Evolutionary conservation across 2,113 vertebrate species (phyloP), one percentile per base, ranked within the genome.

Genomic region (Calyptommatus sinebrachiatus): DNA sequence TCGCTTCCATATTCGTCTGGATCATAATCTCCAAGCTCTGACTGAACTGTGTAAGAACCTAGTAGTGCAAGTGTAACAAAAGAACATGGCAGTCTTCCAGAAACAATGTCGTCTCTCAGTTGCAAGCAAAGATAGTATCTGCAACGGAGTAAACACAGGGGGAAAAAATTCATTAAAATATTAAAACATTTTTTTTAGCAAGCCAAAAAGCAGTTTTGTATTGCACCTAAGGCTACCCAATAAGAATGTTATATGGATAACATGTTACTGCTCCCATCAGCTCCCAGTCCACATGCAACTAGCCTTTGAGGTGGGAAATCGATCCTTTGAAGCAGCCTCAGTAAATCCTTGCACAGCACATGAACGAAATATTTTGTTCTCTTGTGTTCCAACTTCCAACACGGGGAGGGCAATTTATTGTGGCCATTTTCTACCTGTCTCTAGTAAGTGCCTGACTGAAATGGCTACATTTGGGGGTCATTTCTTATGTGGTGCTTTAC

Each of bases 81-180:
- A 0, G 98, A 99, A 91, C 98, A 99, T 48, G 98, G 98, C 85
- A 99, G 94, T 31, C 98, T 96, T 1, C 98, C 98, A 0, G 97
- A 99, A 35, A 98, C 96, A 0, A 99, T 97, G 79, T 99, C 98
- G 53, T 99, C 97, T 67, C 98, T 92, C 84, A 99, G 91, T 89
- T 99, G 98, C 83, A 99, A 93, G 91, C 97, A 99, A 91, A 99
- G 94, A 95, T 97, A 99, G 94, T 99, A 99, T 93, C 98, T 99
- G 92, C 48, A 87, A 41, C 0, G 7, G 87, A 26, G 61, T 31
- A 35, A 41, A 88, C 65, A 26, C 78, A 22, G 0, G 0, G n/a
- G 46, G 83, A 16, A 83, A 41, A 26, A 8, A 10, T 14, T 22
- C 28, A 50, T 7, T 72, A 8, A 63, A 10, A 61, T 18, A 28